These are phyloP conservation scores for Hylia prasina DNA, from an alignment of 2,113 vertebrate genomes.

Conservation along the genomic window DNA sequence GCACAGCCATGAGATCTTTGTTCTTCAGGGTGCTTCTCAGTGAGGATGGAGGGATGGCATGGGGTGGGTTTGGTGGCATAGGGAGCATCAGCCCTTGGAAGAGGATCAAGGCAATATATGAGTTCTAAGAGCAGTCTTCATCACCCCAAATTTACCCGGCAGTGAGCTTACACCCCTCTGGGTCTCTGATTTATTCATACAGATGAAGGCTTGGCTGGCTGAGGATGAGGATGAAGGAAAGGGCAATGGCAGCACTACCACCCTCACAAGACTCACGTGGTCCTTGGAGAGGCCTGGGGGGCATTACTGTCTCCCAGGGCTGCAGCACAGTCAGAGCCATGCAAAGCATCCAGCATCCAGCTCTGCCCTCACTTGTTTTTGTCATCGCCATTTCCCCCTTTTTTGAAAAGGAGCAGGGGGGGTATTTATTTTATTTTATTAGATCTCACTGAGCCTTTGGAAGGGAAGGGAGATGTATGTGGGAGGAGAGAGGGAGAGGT, in stretches of 20 bases:
- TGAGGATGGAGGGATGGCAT: neutral
- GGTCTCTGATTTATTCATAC: neutral
- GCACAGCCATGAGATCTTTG: neutral
- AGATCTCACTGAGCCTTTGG: neutral
- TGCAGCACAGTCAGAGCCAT: neutral
- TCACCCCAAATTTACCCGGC: neutral
- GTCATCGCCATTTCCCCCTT: neutral
- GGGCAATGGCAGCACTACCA: neutral
- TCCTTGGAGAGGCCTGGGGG: too few relatives aligned
- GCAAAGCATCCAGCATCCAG: neutral
- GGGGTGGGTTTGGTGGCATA: neutral
- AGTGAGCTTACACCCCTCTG: accelerated
- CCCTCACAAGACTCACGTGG: neutral
- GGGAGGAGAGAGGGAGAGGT: neutral
- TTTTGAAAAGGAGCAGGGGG: neutral
- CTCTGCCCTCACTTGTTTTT: neutral
- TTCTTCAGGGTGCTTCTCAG: neutral
- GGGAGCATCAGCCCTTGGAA: neutral
- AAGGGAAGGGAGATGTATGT: neutral
- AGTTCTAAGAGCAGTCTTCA: neutral
- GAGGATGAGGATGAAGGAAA: neutral
- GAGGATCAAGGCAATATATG: neutral
- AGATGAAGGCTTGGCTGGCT: neutral
- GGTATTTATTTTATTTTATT: neutral
- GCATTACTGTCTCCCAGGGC: neutral